phyloP scores from a whole-genome alignment of 1,140 invertebrate species.

The Lucilia sericata region DNA sequence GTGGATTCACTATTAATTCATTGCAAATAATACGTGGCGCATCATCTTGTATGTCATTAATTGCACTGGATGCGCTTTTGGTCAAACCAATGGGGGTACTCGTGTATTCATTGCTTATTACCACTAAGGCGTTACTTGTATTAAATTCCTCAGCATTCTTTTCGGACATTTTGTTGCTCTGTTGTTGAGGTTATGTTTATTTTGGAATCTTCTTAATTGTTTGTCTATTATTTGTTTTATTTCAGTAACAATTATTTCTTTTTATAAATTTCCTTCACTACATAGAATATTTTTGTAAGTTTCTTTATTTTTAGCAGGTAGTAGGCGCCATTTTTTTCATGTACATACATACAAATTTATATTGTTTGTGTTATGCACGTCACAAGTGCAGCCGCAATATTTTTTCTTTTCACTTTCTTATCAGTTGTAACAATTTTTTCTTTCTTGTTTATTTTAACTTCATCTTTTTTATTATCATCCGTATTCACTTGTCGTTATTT shows the following conservation, averaged over 20 bases:
- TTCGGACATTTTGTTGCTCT: not conserved
- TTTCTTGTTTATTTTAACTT: not conserved
- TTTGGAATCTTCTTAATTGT: not conserved
- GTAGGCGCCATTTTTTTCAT: constrained; percentile 42
- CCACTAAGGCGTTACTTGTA: constrained; percentile 5
- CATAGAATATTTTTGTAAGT: not conserved
- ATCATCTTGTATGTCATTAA: not conserved
- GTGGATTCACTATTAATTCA: not conserved
- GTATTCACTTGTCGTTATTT: not conserved
- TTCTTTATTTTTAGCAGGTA: constrained; percentile 33
- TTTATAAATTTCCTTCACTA: not conserved
- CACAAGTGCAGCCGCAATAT: constrained; percentile 34
- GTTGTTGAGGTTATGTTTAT: constrained; percentile 2
- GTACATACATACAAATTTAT: not conserved
- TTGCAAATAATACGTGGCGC: constrained; percentile 33
- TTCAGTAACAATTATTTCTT: not conserved
- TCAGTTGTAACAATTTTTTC: not conserved
- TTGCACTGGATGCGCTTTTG: not conserved
- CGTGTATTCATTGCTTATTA: constrained; percentile 1
- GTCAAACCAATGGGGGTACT: constrained; percentile 1
- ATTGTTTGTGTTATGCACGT: constrained; percentile 32
- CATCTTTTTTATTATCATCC: not conserved
- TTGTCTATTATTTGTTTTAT: not conserved
- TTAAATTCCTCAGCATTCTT: not conserved
- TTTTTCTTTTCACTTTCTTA: not conserved